phyloP scores from a whole-genome alignment of 2,888 invertebrate species.

The Polietes domitor region DNA sequence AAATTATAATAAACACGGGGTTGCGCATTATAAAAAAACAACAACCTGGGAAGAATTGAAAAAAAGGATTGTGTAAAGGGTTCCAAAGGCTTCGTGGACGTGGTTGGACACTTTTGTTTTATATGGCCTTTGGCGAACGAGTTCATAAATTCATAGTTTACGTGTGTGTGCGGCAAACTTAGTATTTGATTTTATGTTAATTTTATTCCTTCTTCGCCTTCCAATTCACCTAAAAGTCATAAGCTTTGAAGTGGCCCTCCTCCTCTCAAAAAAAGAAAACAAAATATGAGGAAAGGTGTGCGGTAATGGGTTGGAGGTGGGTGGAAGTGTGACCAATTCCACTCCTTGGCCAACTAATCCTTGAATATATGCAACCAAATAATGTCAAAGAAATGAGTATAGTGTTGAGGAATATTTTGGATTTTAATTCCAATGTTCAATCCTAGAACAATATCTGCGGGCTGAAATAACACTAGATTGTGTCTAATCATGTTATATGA shows the following conservation, averaged over 20 bases:
- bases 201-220: slow-evolving; percentile 45
- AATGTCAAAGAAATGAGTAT: no score
- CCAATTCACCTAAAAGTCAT: slow-evolving; percentile 1
- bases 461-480: no score
- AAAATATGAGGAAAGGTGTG: no score
- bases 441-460: no score
- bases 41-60: not conserved
- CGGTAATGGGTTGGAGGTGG: not conserved
- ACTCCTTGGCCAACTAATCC: not conserved
- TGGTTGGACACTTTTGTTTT: no score
- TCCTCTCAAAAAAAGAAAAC: not conserved
- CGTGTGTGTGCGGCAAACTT: slow-evolving; percentile 44
- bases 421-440: no score
- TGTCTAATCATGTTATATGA: no score
- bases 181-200: slow-evolving; percentile 66
- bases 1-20: slow-evolving; percentile 64
- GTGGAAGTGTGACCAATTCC: not conserved
- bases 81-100: not conserved
- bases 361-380: no score
- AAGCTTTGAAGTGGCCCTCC: not conserved
- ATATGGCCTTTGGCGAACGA: not conserved
- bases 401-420: no score
- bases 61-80: slow-evolving; percentile 22
- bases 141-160: slow-evolving; percentile 33
- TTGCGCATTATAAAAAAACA: slow-evolving; percentile 52